Percentiles rank a stretch among this genome's conserved stretches.
phyloP scores from a whole-genome alignment of 2,113 vertebrate genomes.

The Sphyrna mokarran region DNA sequence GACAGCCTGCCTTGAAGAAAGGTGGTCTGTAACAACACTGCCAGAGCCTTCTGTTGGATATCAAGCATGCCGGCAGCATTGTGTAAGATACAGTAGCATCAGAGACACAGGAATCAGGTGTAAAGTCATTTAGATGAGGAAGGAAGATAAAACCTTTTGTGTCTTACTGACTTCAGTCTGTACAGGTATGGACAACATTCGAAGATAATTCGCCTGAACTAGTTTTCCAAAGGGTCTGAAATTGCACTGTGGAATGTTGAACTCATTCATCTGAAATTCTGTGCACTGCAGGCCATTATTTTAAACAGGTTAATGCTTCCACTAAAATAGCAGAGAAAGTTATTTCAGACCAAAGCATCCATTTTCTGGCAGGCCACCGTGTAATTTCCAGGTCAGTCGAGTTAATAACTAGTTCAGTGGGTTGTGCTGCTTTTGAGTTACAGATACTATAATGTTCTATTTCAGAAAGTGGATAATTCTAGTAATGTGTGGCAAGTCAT shows the following conservation, averaged over 20 bases:
- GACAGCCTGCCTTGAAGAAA: neutral
- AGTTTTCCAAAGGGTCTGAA: neutral
- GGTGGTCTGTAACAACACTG: neutral
- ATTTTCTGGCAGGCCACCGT: neutral
- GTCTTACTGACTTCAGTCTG: neutral
- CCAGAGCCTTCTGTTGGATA: neutral
- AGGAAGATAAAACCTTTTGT: neutral
- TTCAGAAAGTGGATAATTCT: neutral
- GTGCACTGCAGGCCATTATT: neutral
- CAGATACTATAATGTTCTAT: neutral
- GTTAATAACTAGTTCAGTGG: neutral
- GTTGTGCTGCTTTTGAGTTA: neutral
- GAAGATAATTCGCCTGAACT: neutral
- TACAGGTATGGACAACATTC: neutral
- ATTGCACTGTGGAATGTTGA: too few species aligned
- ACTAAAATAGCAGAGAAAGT: neutral
- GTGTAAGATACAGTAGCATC: neutral
- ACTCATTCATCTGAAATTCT: neutral
- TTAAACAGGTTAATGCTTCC: neutral
- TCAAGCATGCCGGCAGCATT: neutral
- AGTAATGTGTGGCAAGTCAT: neutral
- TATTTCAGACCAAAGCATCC: constrained; percentile 1
- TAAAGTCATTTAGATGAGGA: neutral
- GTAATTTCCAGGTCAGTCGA: neutral
- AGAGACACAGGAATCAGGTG: neutral